Base-by-base conservation (phyloP, 2,797 vertebrate genomes). In the Galaxias olidus region DNA sequence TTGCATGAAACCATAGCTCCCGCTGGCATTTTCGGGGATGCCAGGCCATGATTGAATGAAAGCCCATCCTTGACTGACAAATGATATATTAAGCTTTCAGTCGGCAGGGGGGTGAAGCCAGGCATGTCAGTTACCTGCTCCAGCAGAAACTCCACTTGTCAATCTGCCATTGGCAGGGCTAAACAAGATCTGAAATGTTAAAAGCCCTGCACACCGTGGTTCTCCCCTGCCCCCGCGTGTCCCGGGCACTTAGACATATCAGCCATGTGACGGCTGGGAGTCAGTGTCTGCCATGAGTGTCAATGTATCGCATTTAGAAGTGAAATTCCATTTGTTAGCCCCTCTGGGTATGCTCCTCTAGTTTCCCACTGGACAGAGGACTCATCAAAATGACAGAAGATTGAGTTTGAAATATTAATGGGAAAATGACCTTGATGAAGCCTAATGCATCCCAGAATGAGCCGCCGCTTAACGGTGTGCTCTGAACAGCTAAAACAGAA, bases 21-120 rank as follows among this genome's bases (percentile, higher is more conserved):
- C 68, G 82, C 81, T 87, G 85, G 83, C 83, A 86, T 88, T 79
- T 89, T 87, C 87, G 77, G 78, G 81, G 85, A 86, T 81, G 86
- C 87, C 87, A 84, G 73, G 80, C 74, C 80, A 78, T 90, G 87
- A 89, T 87, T 90, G 90, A 93, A 90, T 89, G 90, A 90, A 92
- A 89, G 88, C 82, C 87, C 88, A 90, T 90, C 89, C 86, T 84
- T 92, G 88, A 92, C 90, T 91, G 90, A 90, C 89, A 91, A 91
- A 90, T 92, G 87, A 92, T 91, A 90, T 89, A 93, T 93, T 93
- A 91, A 91, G 91, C 90, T 91, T 92, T 91, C 90, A 86, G 89
- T 88, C 90, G 85, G 88, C 79, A 63, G 77, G 80, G 47, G 30
- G 80, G 74, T 63, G 86, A 69, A 79, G 86, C 79, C 84, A 86